Evolutionary conservation across 2,888 invertebrate genomes (phyloP), one percentile per base, ranked within the genome.

Genomic region (Meteorus colon): DNA sequence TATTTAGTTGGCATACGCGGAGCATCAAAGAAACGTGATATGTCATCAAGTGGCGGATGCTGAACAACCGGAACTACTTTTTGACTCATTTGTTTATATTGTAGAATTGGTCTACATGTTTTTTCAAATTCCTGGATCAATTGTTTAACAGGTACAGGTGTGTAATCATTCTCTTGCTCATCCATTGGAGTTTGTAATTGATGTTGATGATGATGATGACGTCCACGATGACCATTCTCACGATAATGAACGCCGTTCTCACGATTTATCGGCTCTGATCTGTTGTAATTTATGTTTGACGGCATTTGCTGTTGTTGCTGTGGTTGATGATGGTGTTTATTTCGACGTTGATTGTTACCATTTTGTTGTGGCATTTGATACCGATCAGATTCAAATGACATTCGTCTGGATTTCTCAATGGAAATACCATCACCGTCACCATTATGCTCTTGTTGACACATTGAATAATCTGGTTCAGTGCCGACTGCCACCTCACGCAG

Each of bases 81-180:
- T 0, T 87, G 85, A 72, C 89, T 86, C 62, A 91, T 89, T 80
- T 91, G 91, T 80, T 92, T 92, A 81, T 91, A 91, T 74, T 91
- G 91, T 84, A 92, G 88, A 5, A 90, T 84, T 0, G 92, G 92
- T 85, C 91, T 89, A n/a, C 91, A 90, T n/a, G 92, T 92, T 82
- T 93, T 91, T 82, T 94, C 93, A 81, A 93, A 94, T 80, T 91
- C 92, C 78, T 91, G 90, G 68, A 94, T 93, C 45, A 94, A 84
- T 67, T 89, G 89, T 76, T 90, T 90, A 2, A 91, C 90, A 10
- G 90, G 90, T 4, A 90, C 85, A 45, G 90, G 89, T 0, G 89
- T 89, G 73, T 89, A 88, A 8, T 89, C 88, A 70, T 71, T 84
- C 24, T 85, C 85, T 6, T 70, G 77, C 3, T 81, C 79, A 0